phyloP scores from a whole-genome alignment of 2,888 invertebrate genomes.

The Eupeodes luniger region DNA sequence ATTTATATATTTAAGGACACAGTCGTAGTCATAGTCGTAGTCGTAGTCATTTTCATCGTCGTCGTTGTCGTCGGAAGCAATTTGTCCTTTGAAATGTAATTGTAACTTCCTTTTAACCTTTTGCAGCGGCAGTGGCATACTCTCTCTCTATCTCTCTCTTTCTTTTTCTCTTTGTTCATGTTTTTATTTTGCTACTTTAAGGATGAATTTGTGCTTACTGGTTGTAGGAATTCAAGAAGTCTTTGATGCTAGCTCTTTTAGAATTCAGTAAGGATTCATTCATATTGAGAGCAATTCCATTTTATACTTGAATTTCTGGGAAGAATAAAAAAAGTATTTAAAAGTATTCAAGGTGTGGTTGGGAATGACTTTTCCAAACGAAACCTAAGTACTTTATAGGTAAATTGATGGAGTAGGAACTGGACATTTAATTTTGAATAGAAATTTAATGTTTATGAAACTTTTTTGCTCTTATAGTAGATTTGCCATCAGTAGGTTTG shows the following conservation, averaged over 20 bases:
- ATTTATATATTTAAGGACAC: constrained; percentile 64
- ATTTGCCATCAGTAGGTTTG: too few relatives aligned
- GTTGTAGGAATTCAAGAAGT: constrained; percentile 55
- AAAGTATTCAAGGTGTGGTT: too few relatives aligned
- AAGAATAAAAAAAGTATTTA: too few relatives aligned
- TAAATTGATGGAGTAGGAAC: too few relatives aligned
- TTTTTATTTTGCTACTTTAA: constrained; percentile 35
- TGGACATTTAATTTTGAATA: too few relatives aligned
- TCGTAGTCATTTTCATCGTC: not conserved
- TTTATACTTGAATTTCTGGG: not conserved
- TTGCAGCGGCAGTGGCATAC: constrained; percentile 23
- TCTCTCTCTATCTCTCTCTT: not conserved
- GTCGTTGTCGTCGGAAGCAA: constrained; percentile 63
- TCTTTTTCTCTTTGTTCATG: constrained; percentile 4
- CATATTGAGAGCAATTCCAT: not conserved
- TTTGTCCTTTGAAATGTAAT: constrained; percentile 74
- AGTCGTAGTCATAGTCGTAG: constrained; percentile 27
- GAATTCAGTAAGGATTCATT: not conserved
- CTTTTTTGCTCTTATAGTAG: too few relatives aligned
- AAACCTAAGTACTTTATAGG: too few relatives aligned
- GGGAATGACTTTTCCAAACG: too few relatives aligned
- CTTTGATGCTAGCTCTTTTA: not conserved
- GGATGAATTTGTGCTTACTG: constrained; percentile 33
- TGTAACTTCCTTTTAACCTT: constrained; percentile 72
- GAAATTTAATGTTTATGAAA: too few relatives aligned